Percentiles rank a stretch among this genome's conserved stretches.
Evolutionary conservation across 2,888 invertebrate species (phyloP).

Genomic region (Monopis laevigella): DNA sequence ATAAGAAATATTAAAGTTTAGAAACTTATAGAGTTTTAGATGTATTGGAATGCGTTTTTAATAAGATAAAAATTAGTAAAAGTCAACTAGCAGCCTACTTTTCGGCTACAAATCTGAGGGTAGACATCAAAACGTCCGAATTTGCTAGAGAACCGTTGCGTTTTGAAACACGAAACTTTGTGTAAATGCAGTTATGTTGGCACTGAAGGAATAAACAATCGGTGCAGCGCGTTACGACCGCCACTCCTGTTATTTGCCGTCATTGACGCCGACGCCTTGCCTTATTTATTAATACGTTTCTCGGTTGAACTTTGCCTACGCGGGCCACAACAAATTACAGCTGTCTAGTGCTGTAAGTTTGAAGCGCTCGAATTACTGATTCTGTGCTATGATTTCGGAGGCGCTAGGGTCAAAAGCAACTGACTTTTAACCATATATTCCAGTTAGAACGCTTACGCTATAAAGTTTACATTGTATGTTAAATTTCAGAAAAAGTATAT

Average conservation of each 20-base stretch:
- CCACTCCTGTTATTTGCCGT: slow-evolving; percentile 41
- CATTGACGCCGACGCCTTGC: slow-evolving; percentile 33
- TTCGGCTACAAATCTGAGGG: too few species aligned
- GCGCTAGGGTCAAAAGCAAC: too few species aligned
- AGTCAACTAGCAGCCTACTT: too few species aligned
- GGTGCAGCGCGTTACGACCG: slow-evolving; percentile 25
- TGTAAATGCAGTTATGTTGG: slow-evolving; percentile 7
- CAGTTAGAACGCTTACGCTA: too few species aligned
- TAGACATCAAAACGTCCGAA: too few species aligned
- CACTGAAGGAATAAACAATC: slow-evolving; percentile 11
- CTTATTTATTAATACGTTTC: slow-evolving; percentile 32
- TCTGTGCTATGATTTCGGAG: slow-evolving; percentile 6
- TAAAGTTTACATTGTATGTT: too few species aligned
- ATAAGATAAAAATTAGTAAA: too few species aligned
- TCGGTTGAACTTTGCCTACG: slow-evolving; percentile 36
- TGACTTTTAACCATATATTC: too few species aligned
- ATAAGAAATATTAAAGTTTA: too few species aligned
- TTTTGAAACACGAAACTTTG: slow-evolving; percentile 1
- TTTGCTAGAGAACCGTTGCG: slow-evolving; percentile 2
- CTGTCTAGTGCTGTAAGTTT: slow-evolving; percentile 25
- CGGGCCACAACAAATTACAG: slow-evolving; percentile 38
- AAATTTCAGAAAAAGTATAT: too few species aligned
- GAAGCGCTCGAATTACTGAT: slow-evolving; percentile 10
- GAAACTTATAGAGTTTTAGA: too few species aligned
- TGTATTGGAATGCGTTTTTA: too few species aligned